Evolutionary conservation across 2,888 invertebrate genomes (phyloP).

Genomic region (Herminia tarsipennalis): DNA sequence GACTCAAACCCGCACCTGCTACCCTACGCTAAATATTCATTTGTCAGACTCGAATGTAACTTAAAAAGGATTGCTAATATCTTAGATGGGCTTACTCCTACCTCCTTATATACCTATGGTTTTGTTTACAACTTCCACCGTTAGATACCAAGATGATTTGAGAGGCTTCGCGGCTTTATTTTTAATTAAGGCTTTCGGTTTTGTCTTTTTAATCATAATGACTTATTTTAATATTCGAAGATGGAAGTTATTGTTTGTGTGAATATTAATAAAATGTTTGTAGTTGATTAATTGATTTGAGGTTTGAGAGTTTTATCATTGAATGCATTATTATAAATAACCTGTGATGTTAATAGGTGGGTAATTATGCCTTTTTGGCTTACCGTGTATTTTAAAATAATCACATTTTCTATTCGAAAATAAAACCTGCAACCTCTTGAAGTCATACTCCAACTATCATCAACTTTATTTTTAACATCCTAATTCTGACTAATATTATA

Average conservation of each 20-base stretch:
- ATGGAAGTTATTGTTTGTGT: neutral
- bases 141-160: conserved; percentile 29
- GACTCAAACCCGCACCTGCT: conserved; percentile 65
- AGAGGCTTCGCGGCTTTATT: conserved; percentile 18
- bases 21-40: conserved; percentile 75
- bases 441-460: too few species aligned
- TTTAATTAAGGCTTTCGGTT: conserved; percentile 33
- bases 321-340: too few species aligned
- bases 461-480: too few species aligned
- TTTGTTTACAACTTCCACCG: conserved; percentile 58
- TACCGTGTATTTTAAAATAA: too few species aligned
- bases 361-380: too few species aligned
- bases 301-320: too few species aligned
- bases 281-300: conserved; percentile 4
- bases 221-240: conserved; percentile 3
- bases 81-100: conserved; percentile 70
- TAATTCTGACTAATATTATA: too few species aligned
- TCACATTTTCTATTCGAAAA: too few species aligned
- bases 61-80: conserved; percentile 82
- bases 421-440: too few species aligned
- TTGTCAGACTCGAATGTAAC: conserved; percentile 76
- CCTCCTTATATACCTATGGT: conserved; percentile 51
- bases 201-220: conserved; percentile 10
- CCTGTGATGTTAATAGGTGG: too few species aligned
- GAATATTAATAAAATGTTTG: conserved; percentile 2